Base-by-base conservation (phyloP, 2,888 invertebrate genomes). In the Drosophila greeni region DNA sequence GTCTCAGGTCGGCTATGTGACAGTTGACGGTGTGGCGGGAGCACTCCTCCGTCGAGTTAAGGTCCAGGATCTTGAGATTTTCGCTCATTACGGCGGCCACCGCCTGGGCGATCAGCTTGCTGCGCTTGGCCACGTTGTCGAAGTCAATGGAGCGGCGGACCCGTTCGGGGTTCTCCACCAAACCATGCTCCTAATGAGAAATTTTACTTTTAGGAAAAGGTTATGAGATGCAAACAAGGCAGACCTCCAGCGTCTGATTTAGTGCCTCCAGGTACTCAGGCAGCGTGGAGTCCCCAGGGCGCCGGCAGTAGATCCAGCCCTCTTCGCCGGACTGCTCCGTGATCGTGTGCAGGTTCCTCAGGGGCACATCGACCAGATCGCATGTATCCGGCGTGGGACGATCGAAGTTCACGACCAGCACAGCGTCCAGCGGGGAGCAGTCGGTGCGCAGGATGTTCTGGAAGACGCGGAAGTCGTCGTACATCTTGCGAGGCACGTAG, bases 1-100 rank as follows among this genome's bases (percentile, higher is more conserved):
- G 48, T 87, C 90, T 90, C 26, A 91, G 71, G 7, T 91, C 90
- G 6, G 87, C 87, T 6, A 91, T 65, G 65, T 92, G 91, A 3
- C 90, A 88, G 26, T 90, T 90, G n/a, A 84, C 80, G 1, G 67
- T 59, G 8, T 77, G 68, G 62, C 90, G 89, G 0, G 88, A 82
- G 52, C 90, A 88, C 90, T 91, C 91, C 75, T 91, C 90, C 6
- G 90, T 88, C 4, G 84, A 64, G 37, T 87, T 85, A 5, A 87
- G 60, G 33, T 86, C 86, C 5, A 86, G 56, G 8, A 68, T 39
- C 47, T 79, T 76, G 0, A 86, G 70, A n/a, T 84, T 66, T 0
- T 72, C 70, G 29, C 60, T 53, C 75, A 86, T 69, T 4, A 75
- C 73, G 7, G 52, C 52, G 1, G 87, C 88, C 6, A 92, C 91